Evolutionary conservation across 30 jellyfish, hydroid and myxozoan genomes (phyloP).

Genomic region (Aurelia sp.): DNA sequence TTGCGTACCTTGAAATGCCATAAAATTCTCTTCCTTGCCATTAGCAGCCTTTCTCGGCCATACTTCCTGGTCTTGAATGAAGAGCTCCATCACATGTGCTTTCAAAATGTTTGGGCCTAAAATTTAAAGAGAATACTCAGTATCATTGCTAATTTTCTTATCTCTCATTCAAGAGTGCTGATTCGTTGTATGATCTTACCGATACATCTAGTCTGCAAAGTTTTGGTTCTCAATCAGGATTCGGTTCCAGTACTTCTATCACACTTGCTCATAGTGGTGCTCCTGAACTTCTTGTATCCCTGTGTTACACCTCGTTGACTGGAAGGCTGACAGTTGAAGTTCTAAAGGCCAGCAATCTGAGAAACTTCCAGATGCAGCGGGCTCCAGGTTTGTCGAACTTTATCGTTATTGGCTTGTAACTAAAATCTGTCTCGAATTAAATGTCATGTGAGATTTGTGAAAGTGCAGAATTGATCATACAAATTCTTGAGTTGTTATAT

Average conservation of each 20-base stretch:
- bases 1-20: too few relatives aligned
- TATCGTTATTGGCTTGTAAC: background rate
- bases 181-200: conserved; percentile 88
- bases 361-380: conserved; percentile 86
- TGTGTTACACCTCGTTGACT: conserved; percentile 92
- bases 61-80: too few relatives aligned
- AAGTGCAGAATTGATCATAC: too few relatives aligned
- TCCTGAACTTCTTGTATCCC: conserved; percentile 92
- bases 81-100: too few relatives aligned
- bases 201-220: conserved; percentile 88
- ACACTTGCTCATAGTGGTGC: conserved; percentile 82
- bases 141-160: background rate
- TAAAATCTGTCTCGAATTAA: background rate
- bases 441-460: too few relatives aligned
- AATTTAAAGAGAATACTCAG: background rate
- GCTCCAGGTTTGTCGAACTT: conserved; percentile 84
- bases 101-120: too few relatives aligned
- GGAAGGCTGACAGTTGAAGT: conserved; percentile 96
- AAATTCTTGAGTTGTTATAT: too few relatives aligned
- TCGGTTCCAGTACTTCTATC: conserved; percentile 88
- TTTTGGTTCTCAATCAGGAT: conserved; percentile 85
- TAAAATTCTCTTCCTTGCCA: too few relatives aligned
- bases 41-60: too few relatives aligned
- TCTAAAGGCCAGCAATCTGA: conserved; percentile 86
- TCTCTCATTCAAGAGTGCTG: conserved; percentile 77